Conservation (phyloP, 2,113 vertebrate genomes). For the Lepisosteus osseus region DNA sequence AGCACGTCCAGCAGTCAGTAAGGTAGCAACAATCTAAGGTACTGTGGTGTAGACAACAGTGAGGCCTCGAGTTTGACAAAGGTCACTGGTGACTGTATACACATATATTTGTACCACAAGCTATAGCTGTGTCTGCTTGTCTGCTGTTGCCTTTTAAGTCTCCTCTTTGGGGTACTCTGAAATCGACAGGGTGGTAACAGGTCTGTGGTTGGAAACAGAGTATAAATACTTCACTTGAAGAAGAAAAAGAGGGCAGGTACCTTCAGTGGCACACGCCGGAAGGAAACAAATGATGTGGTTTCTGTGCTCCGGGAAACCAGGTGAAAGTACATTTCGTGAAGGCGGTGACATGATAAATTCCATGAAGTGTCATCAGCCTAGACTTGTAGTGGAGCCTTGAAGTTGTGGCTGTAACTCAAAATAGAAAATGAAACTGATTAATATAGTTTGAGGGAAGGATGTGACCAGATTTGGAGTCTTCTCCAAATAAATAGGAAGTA, state of each 20-base stretch:
- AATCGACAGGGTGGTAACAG: constrained; percentile 6
- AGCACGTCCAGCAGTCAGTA: too few relatives aligned
- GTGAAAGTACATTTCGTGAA: constrained; percentile 50
- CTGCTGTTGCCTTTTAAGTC: constrained; percentile 14
- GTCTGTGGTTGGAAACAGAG: neutral
- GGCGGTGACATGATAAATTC: constrained; percentile 61
- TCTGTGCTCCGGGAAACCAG: constrained; percentile 58
- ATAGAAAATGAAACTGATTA: too few relatives aligned
- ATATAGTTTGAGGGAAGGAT: too few relatives aligned
- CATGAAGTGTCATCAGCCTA: constrained; percentile 51
- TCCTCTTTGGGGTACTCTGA: neutral
- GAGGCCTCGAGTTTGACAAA: too few relatives aligned
- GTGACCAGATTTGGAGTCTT: too few relatives aligned
- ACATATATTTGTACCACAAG: too few relatives aligned
- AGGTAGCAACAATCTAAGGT: too few relatives aligned
- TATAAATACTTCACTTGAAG: neutral
- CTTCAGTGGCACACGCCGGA: constrained; percentile 32
- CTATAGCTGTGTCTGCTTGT: neutral
- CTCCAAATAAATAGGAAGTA: too few relatives aligned
- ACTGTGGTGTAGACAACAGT: too few relatives aligned
- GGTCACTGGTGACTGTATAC: too few relatives aligned
- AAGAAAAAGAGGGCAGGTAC: constrained; percentile 27
- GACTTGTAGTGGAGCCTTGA: constrained; percentile 23
- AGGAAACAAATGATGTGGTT: constrained; percentile 64
- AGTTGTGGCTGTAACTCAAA: constrained; percentile 23